Conservation (phyloP, 2,888 invertebrate species). For the Plutella xylostella region DNA sequence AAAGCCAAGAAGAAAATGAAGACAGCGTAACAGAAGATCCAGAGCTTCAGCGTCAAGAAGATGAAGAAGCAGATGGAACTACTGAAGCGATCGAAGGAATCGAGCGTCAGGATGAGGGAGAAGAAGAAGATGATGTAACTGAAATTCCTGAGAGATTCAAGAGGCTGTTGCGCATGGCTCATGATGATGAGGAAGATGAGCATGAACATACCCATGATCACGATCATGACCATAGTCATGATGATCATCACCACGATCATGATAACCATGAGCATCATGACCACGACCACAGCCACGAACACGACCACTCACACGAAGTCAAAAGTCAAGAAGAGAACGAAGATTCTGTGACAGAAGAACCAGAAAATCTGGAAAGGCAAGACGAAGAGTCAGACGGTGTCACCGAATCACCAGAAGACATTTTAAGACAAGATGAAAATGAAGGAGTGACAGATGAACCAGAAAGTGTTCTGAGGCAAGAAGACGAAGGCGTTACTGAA, state of each 20-base stretch:
- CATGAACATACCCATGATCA: slow-evolving; percentile 8
- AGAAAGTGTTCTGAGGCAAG: slow-evolving; percentile 13
- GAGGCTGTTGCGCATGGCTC: not conserved
- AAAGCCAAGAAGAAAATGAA: slow-evolving; percentile 4
- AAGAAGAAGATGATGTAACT: not conserved
- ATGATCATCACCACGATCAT: slow-evolving; percentile 9
- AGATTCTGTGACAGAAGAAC: not conserved
- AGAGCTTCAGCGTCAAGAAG: not conserved
- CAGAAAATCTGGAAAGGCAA: too few species aligned
- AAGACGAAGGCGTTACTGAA: not conserved
- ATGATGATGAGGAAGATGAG: slow-evolving; percentile 12
- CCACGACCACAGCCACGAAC: slow-evolving; percentile 10
- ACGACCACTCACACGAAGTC: not conserved
- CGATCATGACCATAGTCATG: slow-evolving; percentile 11
- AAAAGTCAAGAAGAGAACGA: slow-evolving; percentile 4
- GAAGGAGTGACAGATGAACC: slow-evolving; percentile 16
- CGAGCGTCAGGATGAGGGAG: too few species aligned
- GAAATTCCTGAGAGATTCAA: not conserved
- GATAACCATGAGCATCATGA: not conserved
- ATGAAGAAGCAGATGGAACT: not conserved
- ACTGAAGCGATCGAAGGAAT: too few species aligned
- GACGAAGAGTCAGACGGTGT: too few species aligned
- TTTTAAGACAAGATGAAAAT: slow-evolving; percentile 9
- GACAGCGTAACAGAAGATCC: not conserved
- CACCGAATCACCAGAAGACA: not conserved